Evolutionary conservation across 1,140 invertebrate genomes (phyloP), one percentile per base, ranked within the genome.

Genomic region (Zaprionus ornatus): DNA sequence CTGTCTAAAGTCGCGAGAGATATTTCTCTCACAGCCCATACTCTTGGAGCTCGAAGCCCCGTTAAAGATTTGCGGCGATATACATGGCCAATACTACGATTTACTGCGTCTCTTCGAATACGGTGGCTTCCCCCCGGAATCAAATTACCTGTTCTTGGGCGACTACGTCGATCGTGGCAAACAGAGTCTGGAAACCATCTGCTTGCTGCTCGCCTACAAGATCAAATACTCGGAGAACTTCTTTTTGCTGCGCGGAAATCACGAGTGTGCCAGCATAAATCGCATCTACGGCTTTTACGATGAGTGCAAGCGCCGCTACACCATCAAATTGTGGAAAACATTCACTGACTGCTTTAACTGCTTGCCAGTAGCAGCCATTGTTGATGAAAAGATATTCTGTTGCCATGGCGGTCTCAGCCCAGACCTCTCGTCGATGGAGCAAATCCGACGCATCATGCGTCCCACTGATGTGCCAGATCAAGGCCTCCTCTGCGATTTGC

Each of bases 281-380:
- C 96, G 97, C 93, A 98, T 98, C 94, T 99, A 99, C 94, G 98
- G 98, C 60, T 99, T 99, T 93, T 99, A 99, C 93, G 98, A 99
- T 92, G 98, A 99, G 94, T 99, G 99, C 96, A 97, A 97, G 94
- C 95, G 98, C 91, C 95, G 98, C 90, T 99, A 98, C 93, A 99
- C 98, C 93, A 98, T 99, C 71, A 99, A 99, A 93, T 93, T 99
- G 85, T 99, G 98, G 98, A 99, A 99, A 93, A 99, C 98, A 15
- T 99, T 99, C 93, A 99, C 98, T 55, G 99, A 99, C 93, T 99
- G 98, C 93, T 99, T 99, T 93, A 99, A 99, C 93, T 99, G 98
- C 94, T 94, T 99, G 90, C 99, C 99, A 3, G 97, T 99, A 52
- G 98, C 97, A 62, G 98, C 97, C 54, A 97, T 99, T 82, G 98